A percentile compares a stretch with the other conserved stretches of the same genome.
These are phyloP conservation scores for Sarcophaga bullata DNA, from an alignment of 1,140 invertebrate genomes.

Conservation along the genomic window DNA sequence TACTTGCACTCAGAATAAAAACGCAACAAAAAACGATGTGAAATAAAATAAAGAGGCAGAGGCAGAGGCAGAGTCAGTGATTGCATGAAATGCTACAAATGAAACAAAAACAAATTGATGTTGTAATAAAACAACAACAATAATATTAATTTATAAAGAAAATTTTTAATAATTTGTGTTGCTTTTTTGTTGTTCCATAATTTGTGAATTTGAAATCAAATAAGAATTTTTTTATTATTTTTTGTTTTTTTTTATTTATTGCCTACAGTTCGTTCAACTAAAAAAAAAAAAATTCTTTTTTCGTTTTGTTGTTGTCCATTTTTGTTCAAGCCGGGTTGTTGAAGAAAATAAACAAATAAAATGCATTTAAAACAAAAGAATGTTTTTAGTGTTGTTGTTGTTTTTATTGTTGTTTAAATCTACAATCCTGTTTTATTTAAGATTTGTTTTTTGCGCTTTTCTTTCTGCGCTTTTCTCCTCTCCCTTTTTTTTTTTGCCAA, in stretches of 20 bases:
- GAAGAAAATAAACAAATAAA: background rate
- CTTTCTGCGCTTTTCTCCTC: too few relatives aligned
- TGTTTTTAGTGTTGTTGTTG: background rate
- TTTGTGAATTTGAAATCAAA: background rate
- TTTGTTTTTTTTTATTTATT: background rate
- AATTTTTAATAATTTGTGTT: too few relatives aligned
- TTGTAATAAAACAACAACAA: background rate
- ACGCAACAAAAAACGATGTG: background rate
- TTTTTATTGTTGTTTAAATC: background rate
- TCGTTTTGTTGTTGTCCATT: background rate
- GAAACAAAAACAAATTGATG: background rate
- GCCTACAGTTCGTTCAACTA: constrained; percentile 11
- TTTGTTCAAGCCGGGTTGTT: background rate
- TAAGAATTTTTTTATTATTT: background rate
- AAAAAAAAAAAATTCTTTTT: background rate
- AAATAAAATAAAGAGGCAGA: background rate
- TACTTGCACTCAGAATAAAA: background rate
- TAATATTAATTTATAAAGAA: background rate
- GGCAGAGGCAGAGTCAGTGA: too few relatives aligned
- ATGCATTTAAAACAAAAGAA: background rate
- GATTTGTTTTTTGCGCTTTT: too few relatives aligned
- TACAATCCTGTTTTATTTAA: constrained; percentile 1
- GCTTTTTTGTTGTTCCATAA: background rate
- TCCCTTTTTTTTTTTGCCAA: too few relatives aligned
- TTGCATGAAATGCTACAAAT: too few relatives aligned